These are phyloP conservation scores for Eulithis testata DNA, from an alignment of 2,888 invertebrate species.

Conservation along the genomic window DNA sequence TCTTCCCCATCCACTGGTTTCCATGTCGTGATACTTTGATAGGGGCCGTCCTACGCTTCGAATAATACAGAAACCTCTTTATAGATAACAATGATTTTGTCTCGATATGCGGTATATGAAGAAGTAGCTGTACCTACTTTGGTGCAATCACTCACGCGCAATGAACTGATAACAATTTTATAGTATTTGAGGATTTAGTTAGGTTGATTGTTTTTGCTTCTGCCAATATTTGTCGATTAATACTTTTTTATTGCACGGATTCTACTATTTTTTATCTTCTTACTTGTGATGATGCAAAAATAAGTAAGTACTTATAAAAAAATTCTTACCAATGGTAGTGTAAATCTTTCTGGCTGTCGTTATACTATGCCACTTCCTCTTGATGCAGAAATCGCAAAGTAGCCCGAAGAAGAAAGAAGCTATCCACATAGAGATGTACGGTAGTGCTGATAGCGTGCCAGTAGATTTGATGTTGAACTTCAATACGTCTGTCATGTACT, in stretches of 20 bases:
- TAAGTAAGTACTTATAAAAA: too few relatives aligned
- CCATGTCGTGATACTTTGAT: too few relatives aligned
- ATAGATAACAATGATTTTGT: too few relatives aligned
- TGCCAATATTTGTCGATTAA: constrained; percentile 12
- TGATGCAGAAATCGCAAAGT: constrained; percentile 88
- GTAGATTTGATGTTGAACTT: constrained; percentile 87
- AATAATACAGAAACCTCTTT: too few relatives aligned
- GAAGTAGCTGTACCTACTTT: too few relatives aligned
- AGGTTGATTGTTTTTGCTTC: constrained; percentile 12
- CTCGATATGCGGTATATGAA: too few relatives aligned
- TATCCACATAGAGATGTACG: constrained; percentile 88
- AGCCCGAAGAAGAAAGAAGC: constrained; percentile 86
- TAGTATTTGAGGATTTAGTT: constrained; percentile 1
- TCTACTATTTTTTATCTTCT: neutral
- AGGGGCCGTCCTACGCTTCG: too few relatives aligned
- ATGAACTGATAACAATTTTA: constrained; percentile 19
- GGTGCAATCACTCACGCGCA: constrained; percentile 8
- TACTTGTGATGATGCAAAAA: neutral
- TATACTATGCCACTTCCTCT: constrained; percentile 81
- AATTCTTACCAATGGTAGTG: constrained; percentile 86
- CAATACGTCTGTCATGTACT: constrained; percentile 88
- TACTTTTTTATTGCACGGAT: constrained; percentile 3
- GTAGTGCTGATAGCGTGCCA: constrained; percentile 86
- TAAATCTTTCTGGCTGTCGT: constrained; percentile 86
- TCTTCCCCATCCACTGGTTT: too few relatives aligned